These are phyloP conservation scores for Pheosia gnoma DNA, from an alignment of 2,888 invertebrate genomes.

Conservation along the genomic window DNA sequence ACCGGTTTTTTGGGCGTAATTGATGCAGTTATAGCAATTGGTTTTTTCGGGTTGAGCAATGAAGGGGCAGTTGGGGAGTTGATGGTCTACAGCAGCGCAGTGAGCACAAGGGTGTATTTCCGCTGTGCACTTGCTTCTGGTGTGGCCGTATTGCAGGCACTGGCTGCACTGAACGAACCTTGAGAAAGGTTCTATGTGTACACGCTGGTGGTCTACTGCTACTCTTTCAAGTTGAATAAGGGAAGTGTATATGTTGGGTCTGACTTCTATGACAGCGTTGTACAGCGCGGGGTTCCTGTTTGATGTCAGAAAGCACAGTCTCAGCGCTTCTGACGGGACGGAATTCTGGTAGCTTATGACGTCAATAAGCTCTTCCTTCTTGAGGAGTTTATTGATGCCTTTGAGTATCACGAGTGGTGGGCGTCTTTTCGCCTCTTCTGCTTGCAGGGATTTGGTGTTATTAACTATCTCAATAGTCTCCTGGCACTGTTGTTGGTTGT, in stretches of 20 bases:
- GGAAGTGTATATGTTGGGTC: background rate
- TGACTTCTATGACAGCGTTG: background rate
- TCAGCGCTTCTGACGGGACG: no score
- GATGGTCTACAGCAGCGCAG: background rate
- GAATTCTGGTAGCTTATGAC: no score
- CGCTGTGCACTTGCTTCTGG: background rate
- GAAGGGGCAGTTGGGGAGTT: background rate
- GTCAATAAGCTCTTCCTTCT: no score
- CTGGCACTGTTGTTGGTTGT: background rate
- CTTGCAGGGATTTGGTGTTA: background rate
- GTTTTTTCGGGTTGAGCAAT: background rate
- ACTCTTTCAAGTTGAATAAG: background rate
- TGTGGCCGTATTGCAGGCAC: background rate
- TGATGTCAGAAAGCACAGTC: no score
- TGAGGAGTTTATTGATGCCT: no score
- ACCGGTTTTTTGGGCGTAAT: no score
- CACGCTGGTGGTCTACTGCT: background rate
- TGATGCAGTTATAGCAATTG: background rate
- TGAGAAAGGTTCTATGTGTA: background rate
- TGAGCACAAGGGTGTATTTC: background rate
- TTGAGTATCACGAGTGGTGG: no score
- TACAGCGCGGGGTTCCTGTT: background rate
- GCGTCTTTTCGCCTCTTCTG: no score
- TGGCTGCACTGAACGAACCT: background rate
- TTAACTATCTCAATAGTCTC: background rate